Evolutionary conservation across 2,113 vertebrate genomes (phyloP).

Genomic region (Odontesthes bonariensis): DNA sequence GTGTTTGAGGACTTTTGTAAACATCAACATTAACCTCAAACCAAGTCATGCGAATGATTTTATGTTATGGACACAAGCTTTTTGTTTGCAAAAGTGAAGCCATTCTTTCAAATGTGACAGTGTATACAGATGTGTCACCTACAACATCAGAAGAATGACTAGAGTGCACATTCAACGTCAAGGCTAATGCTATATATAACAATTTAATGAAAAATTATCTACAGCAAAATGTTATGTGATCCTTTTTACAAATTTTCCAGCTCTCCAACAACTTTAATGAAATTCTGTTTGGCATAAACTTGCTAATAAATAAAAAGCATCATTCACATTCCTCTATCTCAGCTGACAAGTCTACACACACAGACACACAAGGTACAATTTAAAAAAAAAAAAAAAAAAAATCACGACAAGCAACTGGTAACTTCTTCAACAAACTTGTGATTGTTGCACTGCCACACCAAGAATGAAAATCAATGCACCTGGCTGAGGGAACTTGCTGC

Average conservation of each 20-base stretch:
- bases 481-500: conserved; percentile 69
- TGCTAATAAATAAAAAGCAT: neutral
- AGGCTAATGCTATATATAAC: no score
- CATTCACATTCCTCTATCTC: no score
- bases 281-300: neutral
- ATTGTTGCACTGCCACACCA: conserved; percentile 73
- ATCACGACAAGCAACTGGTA: conserved; percentile 43
- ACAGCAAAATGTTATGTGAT: no score
- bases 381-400: no score
- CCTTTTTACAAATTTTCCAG: neutral
- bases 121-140: neutral
- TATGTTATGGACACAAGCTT: neutral
- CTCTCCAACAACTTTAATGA: neutral
- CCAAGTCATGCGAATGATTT: neutral
- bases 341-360: neutral
- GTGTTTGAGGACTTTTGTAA: neutral
- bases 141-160: no score
- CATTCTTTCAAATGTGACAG: neutral
- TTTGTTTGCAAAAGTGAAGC: neutral
- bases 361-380: conserved; percentile 13
- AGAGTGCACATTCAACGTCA: no score
- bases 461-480: conserved; percentile 75
- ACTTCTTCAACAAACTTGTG: conserved; percentile 77
- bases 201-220: no score
- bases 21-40: no score